Evolutionary conservation across 92 coral and sea anemone species (phyloP), one percentile per base, ranked within the genome.

Genomic region (Parazoanthus swiftii): DNA sequence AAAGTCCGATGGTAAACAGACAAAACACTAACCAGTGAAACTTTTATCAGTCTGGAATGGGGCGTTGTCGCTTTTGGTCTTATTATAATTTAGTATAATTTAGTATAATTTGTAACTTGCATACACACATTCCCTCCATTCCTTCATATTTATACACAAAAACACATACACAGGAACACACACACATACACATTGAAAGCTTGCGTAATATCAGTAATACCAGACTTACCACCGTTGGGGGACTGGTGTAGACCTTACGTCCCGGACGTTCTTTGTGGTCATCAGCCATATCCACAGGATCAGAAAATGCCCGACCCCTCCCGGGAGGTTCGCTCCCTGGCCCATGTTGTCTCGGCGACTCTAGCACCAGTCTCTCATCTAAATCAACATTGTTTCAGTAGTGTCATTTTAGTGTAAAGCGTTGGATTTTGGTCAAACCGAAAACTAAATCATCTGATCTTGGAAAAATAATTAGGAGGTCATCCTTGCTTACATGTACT

Each of bases 241-340:
- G 74, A 20, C 81, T 75, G n/a, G 89, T 86, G 29, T 75, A 86
- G 43, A 54, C 74, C 33, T 86, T 54, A n/a, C 89, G 82, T 10
- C 51, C 72, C 15, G 76, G 72, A 39, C 42, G 71, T 6, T 35
- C n/a, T 29, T 54, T 50, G n/a, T 74, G 54, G 20, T 33, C 43
- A 73, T 72, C 73, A 74, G 15, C 81, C 29, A 37, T 39, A 2
- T 86, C 83, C 29, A 86, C 58, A 4, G 82, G 81, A 42, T 75
- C 89, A 75, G 82, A 75, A 50, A 46, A 86, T n/a, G 82, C 82
- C 35, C 81, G 81, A 44, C 63, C 51, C 51, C 81, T 77, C 42
- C 72, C 58, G 21, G 26, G 83, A 75, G 74, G 89, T 16, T 75
- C 81, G 5, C 26, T 14, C 23, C 39, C 35, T 1, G 20, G 48